Percentiles rank a stretch among this genome's conserved stretches.
These are phyloP conservation scores for Hermaeophaga mercurialis DNA, from an alignment of 2,888 invertebrate genomes.

Conservation along the genomic window DNA sequence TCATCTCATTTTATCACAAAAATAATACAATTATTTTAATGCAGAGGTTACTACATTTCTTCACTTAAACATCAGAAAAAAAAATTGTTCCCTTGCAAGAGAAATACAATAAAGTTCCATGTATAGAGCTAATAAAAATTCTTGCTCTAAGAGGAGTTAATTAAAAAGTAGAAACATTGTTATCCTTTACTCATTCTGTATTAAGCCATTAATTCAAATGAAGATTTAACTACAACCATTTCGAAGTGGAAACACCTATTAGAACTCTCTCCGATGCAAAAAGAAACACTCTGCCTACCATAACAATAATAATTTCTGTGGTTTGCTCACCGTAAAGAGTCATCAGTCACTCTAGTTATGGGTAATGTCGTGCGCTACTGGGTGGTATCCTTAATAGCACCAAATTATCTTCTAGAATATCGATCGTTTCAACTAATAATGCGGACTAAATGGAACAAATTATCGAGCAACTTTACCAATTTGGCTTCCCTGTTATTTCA, in stretches of 20 bases:
- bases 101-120: too few species aligned
- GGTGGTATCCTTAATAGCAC: conserved; percentile 51
- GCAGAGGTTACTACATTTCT: too few species aligned
- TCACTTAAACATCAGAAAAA: too few species aligned
- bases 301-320: conserved; percentile 8
- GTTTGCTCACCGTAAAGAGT: conserved; percentile 16
- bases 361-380: conserved; percentile 53
- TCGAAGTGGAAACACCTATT: background rate
- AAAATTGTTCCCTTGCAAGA: too few species aligned
- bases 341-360: conserved; percentile 31
- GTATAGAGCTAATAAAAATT: too few species aligned
- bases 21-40: too few species aligned
- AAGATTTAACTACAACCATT: background rate
- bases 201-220: background rate
- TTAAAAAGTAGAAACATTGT: background rate
- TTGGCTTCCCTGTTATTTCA: conserved; percentile 45
- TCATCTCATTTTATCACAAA: too few species aligned
- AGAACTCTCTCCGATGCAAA: conserved; percentile 5
- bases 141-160: background rate
- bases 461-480: conserved; percentile 48
- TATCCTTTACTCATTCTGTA: background rate
- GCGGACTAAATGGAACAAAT: conserved; percentile 49
- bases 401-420: conserved; percentile 50
- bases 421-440: conserved; percentile 47
- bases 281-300: conserved; percentile 7